phyloP scores from a whole-genome alignment of 2,113 vertebrate genomes.

The Siniperca knerii region DNA sequence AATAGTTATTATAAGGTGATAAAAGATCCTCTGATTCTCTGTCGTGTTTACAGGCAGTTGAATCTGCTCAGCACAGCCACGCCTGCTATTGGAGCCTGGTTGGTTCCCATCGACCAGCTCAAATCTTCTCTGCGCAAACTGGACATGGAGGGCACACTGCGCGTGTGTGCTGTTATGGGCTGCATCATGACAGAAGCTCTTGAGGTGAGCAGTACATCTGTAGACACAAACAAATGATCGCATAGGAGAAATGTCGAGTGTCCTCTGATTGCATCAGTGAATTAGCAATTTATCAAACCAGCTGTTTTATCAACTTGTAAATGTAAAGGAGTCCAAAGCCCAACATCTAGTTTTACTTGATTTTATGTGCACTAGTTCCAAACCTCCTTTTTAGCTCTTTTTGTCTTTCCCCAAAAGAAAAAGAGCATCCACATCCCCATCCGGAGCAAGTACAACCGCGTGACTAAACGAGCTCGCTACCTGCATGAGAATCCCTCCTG shows the following conservation, averaged over 20 bases:
- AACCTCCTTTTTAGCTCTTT: neutral
- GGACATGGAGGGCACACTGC: constrained; percentile 92
- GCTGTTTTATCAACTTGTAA: neutral
- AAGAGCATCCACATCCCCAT: constrained; percentile 97
- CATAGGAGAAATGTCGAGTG: neutral
- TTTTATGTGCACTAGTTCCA: neutral
- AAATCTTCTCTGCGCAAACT: constrained; percentile 95
- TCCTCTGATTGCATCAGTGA: neutral
- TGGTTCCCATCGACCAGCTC: constrained; percentile 98
- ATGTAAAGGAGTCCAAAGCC: neutral
- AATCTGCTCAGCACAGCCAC: constrained; percentile 98
- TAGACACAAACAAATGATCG: neutral
- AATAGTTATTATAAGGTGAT: neutral
- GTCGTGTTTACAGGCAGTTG: constrained; percentile 86
- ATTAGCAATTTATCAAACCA: neutral
- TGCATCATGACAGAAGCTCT: constrained; percentile 99
- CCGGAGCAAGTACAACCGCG: constrained; percentile 96
- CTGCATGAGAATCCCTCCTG: constrained; percentile 98
- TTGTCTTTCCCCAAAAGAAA: constrained; percentile 85
- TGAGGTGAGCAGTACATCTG: constrained; percentile 84
- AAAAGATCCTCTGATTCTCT: neutral
- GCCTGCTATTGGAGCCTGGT: constrained; percentile 95
- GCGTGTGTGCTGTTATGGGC: constrained; percentile 97
- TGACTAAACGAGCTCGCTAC: constrained; percentile 94
- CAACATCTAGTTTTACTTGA: neutral